Base-by-base conservation (phyloP, 2,113 vertebrate species). In the Hypomesus transpacificus region DNA sequence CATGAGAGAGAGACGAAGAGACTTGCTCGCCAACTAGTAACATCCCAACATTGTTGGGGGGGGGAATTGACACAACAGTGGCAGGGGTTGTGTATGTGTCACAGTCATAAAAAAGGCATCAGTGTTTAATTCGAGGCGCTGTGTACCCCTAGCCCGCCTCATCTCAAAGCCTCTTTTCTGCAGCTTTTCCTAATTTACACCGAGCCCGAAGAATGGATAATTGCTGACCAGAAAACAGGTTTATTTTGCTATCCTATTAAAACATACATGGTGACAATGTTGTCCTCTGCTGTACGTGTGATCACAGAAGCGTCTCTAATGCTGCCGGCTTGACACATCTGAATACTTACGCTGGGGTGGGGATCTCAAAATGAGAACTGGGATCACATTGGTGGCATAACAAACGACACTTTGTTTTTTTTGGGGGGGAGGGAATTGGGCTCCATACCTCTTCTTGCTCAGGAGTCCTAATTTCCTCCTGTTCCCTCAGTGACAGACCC, bases 201-300 rank as follows among this genome's bases (percentile, higher is more conserved):
- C 0, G 57, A 75, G 46, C 54, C 71, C 75, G 73, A 84, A 80
- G 52, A 86, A 87, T 74, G 74, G 66, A 24, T 86, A 78, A 82
- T 83, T 84, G 79, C 75, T 84, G 80, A 82, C 80, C 85, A 87
- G 77, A 85, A 89, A 88, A 88, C 81, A 73, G 82, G 76, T 84
- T 86, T 88, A 86, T 75, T 79, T 74, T 77, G 59, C 78, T 69
- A 82, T 89, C 83, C 82, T 70, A 81, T 90, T 83, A 84, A 88
- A 82, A 78, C 77, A 79, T 76, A 82, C 82, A 82, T 74, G 81
- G 72, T 60, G 77, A 83, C 80, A 79, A 78, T 66, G 70, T 77
- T 80, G 75, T 70, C 75, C 69, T 69, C 58, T 74, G 75, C 74
- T 63, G 62, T 7, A 60, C 52, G 31, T 22, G 76, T 18, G 72